Conservation (phyloP, 2,888 invertebrate genomes). For the Automeris io region DNA sequence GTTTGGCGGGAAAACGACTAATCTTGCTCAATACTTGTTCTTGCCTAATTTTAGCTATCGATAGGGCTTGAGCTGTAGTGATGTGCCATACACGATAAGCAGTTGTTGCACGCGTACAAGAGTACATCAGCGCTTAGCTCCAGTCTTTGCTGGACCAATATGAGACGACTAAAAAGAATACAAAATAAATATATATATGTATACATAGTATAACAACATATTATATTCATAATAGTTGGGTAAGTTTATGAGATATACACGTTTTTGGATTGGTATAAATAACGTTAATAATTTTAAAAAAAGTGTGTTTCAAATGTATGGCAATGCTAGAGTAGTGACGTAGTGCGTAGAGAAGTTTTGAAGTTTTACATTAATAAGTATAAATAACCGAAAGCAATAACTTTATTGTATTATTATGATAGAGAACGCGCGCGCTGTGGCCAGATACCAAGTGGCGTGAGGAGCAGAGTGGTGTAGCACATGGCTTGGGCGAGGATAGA, state of each 20-base stretch:
- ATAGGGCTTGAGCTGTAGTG: constrained; percentile 58
- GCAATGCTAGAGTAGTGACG: constrained; percentile 70
- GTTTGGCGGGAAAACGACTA: constrained; percentile 48
- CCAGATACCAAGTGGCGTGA: constrained; percentile 9
- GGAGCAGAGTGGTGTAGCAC: neutral
- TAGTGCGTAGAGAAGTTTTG: constrained; percentile 68
- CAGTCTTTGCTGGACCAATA: constrained; percentile 66
- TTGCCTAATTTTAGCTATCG: constrained; percentile 57
- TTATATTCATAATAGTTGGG: constrained; percentile 39
- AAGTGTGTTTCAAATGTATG: constrained; percentile 72
- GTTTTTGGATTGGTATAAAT: constrained; percentile 70
- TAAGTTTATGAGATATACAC: constrained; percentile 63
- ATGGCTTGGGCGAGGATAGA: neutral
- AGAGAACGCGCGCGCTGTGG: constrained; percentile 66
- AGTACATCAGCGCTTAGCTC: constrained; percentile 50
- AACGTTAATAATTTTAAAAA: constrained; percentile 57
- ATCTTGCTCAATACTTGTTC: constrained; percentile 68
- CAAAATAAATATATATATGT: constrained; percentile 49
- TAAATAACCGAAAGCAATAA: constrained; percentile 75
- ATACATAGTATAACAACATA: constrained; percentile 21
- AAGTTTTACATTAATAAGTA: constrained; percentile 69
- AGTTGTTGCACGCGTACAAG: constrained; percentile 31
- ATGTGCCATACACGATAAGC: constrained; percentile 62
- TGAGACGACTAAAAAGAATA: constrained; percentile 43
- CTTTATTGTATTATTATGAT: constrained; percentile 40